phyloP scores from a whole-genome alignment of 2,888 invertebrate species.

The Salticus scenicus region DNA sequence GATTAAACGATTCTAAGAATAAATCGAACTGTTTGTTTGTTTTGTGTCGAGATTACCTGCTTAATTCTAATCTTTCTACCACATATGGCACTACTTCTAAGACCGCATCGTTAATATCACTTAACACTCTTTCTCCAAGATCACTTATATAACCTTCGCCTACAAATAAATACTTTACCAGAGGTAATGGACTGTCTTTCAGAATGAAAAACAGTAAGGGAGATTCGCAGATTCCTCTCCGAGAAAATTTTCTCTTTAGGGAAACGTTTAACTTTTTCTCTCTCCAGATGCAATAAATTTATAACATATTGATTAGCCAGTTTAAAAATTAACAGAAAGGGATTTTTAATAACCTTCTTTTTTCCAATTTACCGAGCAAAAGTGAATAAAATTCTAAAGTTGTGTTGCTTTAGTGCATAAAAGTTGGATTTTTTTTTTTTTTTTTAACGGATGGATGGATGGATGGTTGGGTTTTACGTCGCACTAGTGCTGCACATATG shows the following conservation, averaged over 20 bases:
- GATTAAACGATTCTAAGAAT: not conserved
- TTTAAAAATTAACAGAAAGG: too few species aligned
- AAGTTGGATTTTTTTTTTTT: too few species aligned
- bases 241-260: not conserved
- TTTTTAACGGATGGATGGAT: too few species aligned
- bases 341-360: too few species aligned
- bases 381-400: too few species aligned
- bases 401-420: too few species aligned
- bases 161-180: conserved; percentile 34
- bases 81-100: not conserved
- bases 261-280: not conserved
- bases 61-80: conserved; percentile 1
- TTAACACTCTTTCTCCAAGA: conserved; percentile 21
- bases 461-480: too few species aligned
- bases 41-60: not conserved
- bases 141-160: conserved; percentile 25
- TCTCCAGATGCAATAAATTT: not conserved
- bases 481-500: too few species aligned
- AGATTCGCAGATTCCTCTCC: not conserved
- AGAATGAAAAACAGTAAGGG: conserved; percentile 2
- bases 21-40: not conserved
- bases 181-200: conserved; percentile 39
- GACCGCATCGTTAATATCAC: conserved; percentile 30
- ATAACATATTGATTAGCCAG: too few species aligned
- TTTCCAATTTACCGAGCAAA: too few species aligned